A percentile compares a stretch with the other conserved stretches of the same genome.
These are phyloP conservation scores for Caligus rogercresseyi DNA, from an alignment of 1,140 invertebrate species.

Conservation along the genomic window DNA sequence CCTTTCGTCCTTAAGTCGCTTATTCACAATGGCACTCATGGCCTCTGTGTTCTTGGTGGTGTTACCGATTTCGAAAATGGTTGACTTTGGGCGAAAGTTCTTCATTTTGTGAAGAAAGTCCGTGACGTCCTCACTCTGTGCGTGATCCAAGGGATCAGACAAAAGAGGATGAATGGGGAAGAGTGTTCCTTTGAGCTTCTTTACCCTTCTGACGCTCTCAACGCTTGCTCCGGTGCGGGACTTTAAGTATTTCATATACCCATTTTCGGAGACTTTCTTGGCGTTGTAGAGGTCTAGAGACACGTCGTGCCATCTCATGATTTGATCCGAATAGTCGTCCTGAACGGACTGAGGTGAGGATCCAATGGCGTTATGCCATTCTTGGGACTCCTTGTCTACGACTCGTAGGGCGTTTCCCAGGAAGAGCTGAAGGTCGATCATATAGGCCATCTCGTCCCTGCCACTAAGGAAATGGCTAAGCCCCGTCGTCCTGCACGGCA, in stretches of 20 bases:
- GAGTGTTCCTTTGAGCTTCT: constrained; percentile 33
- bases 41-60: constrained; percentile 46
- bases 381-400: constrained; percentile 28
- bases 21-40: constrained; percentile 34
- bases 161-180: constrained; percentile 9
- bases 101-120: constrained; percentile 20
- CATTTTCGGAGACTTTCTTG: constrained; percentile 59
- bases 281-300: constrained; percentile 54
- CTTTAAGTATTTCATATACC: constrained; percentile 69
- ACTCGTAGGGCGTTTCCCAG: constrained; percentile 42
- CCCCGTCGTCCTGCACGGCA: constrained; percentile 81
- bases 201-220: constrained; percentile 71
- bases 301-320: constrained; percentile 53
- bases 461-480: constrained; percentile 68
- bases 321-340: constrained; percentile 59
- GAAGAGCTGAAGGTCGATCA: constrained; percentile 86
- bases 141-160: background rate
- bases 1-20: constrained; percentile 30
- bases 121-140: background rate
- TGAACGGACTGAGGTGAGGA: constrained; percentile 57
- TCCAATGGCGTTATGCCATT: constrained; percentile 42
- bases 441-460: constrained; percentile 77
- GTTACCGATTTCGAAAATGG: constrained; percentile 76
- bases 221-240: constrained; percentile 65
- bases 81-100: constrained; percentile 37